Evolutionary conservation across 2,113 vertebrate genomes (phyloP), one percentile per base, ranked within the genome.

Genomic region (Raphicerus campestris): DNA sequence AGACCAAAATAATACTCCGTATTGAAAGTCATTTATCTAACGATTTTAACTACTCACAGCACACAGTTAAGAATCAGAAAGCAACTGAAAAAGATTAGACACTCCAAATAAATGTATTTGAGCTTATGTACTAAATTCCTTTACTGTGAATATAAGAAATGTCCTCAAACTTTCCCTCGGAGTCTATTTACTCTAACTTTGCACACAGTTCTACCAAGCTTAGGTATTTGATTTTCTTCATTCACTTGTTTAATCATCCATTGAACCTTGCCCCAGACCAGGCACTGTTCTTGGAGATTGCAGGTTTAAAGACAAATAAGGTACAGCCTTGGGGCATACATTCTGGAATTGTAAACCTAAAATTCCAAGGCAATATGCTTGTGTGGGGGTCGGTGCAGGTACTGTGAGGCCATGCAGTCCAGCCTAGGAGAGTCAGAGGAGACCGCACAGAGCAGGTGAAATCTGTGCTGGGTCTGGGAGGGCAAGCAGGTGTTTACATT

Each of bases 61-160:
- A 88, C 7, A 66, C 6, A 66, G 22, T 55, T 58, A 91, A 94
- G 19, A 81, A 56, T 93, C 61, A 97, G 86, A 92, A 87, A 95
- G 45, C 55, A 88, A 82, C 28, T 28, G 15, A 92, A 87, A 95
- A 92, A 14, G 5, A 88, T 75, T 53, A 91, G 91, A 55, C 95
- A 88, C 35, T 94, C 83, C 78, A 96, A 96, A 87, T 89, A 93
- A 97, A 86, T 95, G 51, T 8, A 49, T 87, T 87, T 66, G 70
- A 88, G 32, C 73, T 60, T 70, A 82, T 81, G 35, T 10, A 84
- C 39, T 93, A 85, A 93, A 20, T 89, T 82, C 75, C 75, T 86
- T 61, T 61, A 94, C 15, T 93, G 90, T 60, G 80, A 63, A 55
- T 66, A 90, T 60, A 92, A 35, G 30, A 94, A 91, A 94, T 26